Base-by-base conservation (phyloP, 2,797 vertebrate genomes). In the Pelodytes ibericus region DNA sequence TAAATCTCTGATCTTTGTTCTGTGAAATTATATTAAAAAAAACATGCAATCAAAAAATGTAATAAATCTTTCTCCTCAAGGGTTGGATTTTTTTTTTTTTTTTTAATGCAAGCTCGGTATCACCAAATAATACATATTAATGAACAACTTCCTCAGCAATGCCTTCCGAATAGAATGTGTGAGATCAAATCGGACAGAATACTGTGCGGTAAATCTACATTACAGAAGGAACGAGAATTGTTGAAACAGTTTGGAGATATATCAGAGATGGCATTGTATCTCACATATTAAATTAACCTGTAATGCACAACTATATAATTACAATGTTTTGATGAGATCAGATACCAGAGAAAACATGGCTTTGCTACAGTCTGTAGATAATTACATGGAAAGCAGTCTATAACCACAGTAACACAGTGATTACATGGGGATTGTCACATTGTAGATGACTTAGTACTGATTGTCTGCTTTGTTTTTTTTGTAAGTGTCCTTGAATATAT, bases 41-140 rank as follows among this genome's bases (percentile, higher is more conserved):
- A 69, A 70, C 65, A 56, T 44, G 59, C 44, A 62, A 63, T 70
- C 18, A 76, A 70, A 69, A n/a, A 70, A 76, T 63, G 74, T 76
- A 76, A 76, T 63, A 70, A 63, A 51, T 8, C 1, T 24, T 41
- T 56, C 24, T 60, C 72, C 66, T 68, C 29, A 13, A 74, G 72
- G 49, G 25, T 9, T 58, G 24, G 29, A 57, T 53, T 24, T 9
- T n/a, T n/a, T n/a, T n/a, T n/a, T n/a, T n/a, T n/a, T n/a, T n/a
- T n/a, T n/a, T n/a, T n/a, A n/a, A n/a, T 3, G 13, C 4, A 29
- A 41, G 27, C 24, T 18, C 27, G 9, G 41, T 39, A 44, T 41
- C 41, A 25, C 31, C 10, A 53, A 63, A 44, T 62, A 63, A 70
- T 70, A 27, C 44, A 76, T 74, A 70, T n/a, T 76, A 63, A 71